Percentiles rank a stretch among this genome's conserved stretches.
Conservation (phyloP, 2,888 invertebrate genomes). For the Campaea margaritaria region DNA sequence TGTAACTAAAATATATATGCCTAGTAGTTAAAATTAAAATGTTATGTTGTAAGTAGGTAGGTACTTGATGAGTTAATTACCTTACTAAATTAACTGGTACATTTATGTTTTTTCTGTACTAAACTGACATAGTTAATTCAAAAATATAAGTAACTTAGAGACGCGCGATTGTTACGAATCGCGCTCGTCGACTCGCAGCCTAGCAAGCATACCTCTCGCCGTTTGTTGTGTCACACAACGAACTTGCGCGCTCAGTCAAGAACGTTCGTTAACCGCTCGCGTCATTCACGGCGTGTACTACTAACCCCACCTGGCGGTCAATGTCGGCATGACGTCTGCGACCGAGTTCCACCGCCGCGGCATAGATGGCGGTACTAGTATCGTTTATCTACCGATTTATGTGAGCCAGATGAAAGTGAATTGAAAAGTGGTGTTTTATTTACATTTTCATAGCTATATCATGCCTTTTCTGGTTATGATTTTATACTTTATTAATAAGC, state of each 20-base stretch:
- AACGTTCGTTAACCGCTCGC: constrained; percentile 83
- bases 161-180: constrained; percentile 5
- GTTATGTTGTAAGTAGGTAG: too few relatives aligned
- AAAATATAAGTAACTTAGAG: not conserved
- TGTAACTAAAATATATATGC: too few relatives aligned
- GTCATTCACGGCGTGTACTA: constrained; percentile 68
- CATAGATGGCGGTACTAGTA: constrained; percentile 72
- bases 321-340: constrained; percentile 76
- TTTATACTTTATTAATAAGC: not conserved
- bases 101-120: too few relatives aligned
- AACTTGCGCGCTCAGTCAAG: constrained; percentile 82
- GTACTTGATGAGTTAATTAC: too few relatives aligned
- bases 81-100: too few relatives aligned
- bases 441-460: constrained; percentile 2
- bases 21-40: too few relatives aligned
- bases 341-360: constrained; percentile 54
- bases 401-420: constrained; percentile 37
- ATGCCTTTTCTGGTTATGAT: constrained; percentile 5
- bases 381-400: constrained; percentile 16
- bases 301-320: constrained; percentile 83
- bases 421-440: constrained; percentile 12
- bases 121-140: not conserved
- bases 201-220: constrained; percentile 41
- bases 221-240: constrained; percentile 62
- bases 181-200: constrained; percentile 20